Base-by-base conservation (phyloP, 53 echinoderm and acorn worm species). In the Echinarachnius parma region DNA sequence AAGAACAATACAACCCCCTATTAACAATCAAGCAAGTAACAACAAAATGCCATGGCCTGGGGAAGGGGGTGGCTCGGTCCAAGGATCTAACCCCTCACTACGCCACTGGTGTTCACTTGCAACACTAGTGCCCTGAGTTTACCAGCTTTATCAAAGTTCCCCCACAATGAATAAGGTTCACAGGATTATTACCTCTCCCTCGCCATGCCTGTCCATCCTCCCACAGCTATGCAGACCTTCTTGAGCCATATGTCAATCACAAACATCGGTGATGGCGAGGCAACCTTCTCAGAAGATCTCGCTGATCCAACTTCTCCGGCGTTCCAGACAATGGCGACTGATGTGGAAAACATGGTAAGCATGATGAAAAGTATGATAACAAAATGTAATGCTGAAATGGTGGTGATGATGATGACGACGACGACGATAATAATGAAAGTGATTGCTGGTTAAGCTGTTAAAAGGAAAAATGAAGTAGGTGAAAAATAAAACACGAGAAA, bases 301-400 rank as follows among this genome's bases (percentile, higher is more conserved):
- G 63, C 45, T 2, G 42, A 62, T 42, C 3, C 63, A 4, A 23
- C 7, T 26, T 37, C 63, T 37, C 25, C 25, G 1, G 63, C 21
- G 26, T 62, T 62, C 21, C 18, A 2, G 25, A 9, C 63, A 5
- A 14, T 62, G 5, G 63, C 63, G 21, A 14, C 8, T 10, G 25
- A 24, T 5, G 63, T 62, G 9, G 23, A 37, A 62, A 42, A 62
- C 26, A 42, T 42, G 63, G 63, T 62, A 62, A 31, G 39, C 35
- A 15, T 21, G 27, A 62, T 62, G 10, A 9, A 22, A 4, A 34
- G 33, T 0, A 45, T 62, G 36, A 0, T 21, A 44, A 39, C 25
- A 20, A 19, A 31, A 35, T 34, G 20, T 0, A 52, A 11, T 18
- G 21, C 11, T 10, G 16, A 1, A 16, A 44, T 13, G 45, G 16